Percentiles rank a stretch among this genome's conserved stretches.
Conservation (phyloP, 1,140 invertebrate species). For the Centruroides vittatus region DNA sequence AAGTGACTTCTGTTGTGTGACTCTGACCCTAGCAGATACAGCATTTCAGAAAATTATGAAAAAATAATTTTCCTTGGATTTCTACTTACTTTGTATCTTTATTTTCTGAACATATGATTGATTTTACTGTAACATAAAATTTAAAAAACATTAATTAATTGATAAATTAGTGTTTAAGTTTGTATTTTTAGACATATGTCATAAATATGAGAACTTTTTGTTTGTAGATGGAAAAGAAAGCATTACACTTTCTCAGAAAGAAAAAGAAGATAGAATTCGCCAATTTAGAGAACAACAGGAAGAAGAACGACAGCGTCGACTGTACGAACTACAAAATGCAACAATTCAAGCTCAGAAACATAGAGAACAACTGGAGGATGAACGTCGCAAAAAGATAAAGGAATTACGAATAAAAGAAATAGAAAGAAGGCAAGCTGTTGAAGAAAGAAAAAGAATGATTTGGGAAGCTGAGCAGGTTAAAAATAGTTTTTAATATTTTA, state of each 20-base stretch:
- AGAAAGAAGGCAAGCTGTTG: constrained; percentile 59
- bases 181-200: no score
- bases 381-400: constrained; percentile 58
- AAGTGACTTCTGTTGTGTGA: no score
- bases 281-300: constrained; percentile 55
- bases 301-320: constrained; percentile 64
- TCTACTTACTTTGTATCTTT: no score
- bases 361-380: constrained; percentile 72
- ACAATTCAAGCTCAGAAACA: constrained; percentile 70
- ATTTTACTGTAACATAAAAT: no score
- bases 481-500: background rate
- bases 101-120: no score
- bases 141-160: no score
- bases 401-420: constrained; percentile 59
- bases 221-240: background rate
- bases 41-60: no score
- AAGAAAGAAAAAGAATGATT: constrained; percentile 70
- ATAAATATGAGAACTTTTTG: no score
- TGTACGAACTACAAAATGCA: constrained; percentile 71
- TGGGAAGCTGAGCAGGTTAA: constrained; percentile 53
- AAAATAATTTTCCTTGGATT: no score
- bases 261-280: constrained; percentile 32
- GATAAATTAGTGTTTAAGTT: no score
- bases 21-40: no score
- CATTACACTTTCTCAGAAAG: constrained; percentile 14